Base-by-base conservation (phyloP, 2,888 invertebrate genomes). In the Megamerina dolium region DNA sequence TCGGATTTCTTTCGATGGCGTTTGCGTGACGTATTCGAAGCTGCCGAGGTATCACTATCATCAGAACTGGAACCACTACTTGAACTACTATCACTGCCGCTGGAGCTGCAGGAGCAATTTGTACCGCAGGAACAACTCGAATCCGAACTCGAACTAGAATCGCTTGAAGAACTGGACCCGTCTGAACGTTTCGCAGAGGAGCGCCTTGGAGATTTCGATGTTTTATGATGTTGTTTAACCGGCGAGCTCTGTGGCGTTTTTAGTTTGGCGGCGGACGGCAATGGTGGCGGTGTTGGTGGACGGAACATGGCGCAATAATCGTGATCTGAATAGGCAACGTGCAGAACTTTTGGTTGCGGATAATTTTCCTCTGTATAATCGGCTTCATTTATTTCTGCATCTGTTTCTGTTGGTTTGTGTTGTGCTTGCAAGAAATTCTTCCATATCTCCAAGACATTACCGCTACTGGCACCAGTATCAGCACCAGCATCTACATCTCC, bases 121-220 rank as follows among this genome's bases (percentile, higher is more conserved):
- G 86, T 82, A 4, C 86, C 86, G 62, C 89, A 88, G 0, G 86
- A 84, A 60, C 88, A 88, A 60, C 83, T 85, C 2, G 87, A 84
- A 54, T 79, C 81, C 49, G 83, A 84, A 56, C 83, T 84, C 54
- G 84, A 85, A 29, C 85, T 86, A 16, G 85, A 85, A 58, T 81
- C 82, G 59, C 84, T 85, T 1, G 85, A 84, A 2, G 85, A 84
- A 16, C 83, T 82, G 13, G 72, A 60, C 58, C 73, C 69, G 74
- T 77, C 63, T 73, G 77, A 43, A 70, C 73, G 50, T 75, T 75
- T 56, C 70, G 48, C 14, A 5, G 45, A 35, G 10, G 59, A 57
- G 9, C 37, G 49, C 12, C 52, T 35, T 1, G 52, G 52, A 1
- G 51, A 53, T 41, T 55, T 55, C 2, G 40, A 14, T 8, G 36